A percentile compares a stretch with the other conserved stretches of the same genome.
These are phyloP conservation scores for Caenorhabditis doughertyi DNA, from an alignment of 2,888 invertebrate species.

Conservation along the genomic window DNA sequence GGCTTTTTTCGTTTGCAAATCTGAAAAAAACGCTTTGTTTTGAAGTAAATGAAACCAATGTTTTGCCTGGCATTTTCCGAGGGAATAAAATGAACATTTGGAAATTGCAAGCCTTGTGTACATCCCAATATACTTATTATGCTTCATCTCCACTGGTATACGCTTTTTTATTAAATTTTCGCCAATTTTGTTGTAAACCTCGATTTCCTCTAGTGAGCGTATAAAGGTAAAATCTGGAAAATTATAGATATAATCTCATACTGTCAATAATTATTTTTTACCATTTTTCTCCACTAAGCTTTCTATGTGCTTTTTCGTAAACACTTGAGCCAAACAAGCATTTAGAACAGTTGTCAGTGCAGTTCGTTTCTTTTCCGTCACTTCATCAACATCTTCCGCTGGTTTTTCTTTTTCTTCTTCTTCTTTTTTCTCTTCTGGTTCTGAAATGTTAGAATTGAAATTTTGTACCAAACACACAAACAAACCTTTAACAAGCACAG, in stretches of 20 bases:
- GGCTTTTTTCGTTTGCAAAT: conserved; percentile 60
- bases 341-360: not conserved
- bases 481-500: conserved; percentile 22
- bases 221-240: conserved; percentile 65
- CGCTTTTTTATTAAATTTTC: conserved; percentile 39
- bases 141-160: conserved; percentile 27
- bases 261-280: conserved; percentile 6
- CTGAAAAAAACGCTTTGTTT: conserved; percentile 35
- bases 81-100: conserved; percentile 21
- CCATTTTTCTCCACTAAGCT: conserved; percentile 56
- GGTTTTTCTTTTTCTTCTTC: not conserved
- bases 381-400: not conserved
- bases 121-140: conserved; percentile 41
- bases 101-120: conserved; percentile 46
- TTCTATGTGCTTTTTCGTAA: conserved; percentile 39
- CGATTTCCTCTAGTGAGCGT: conserved; percentile 62
- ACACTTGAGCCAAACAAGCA: conserved; percentile 1
- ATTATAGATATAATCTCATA: not conserved
- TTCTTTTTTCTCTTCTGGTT: not conserved
- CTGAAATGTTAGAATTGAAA: not conserved
- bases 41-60: not conserved
- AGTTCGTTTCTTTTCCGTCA: not conserved
- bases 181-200: conserved; percentile 47
- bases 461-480: not conserved
- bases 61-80: conserved; percentile 52